These are phyloP conservation scores for Hedychridium roseum DNA, from an alignment of 2,888 invertebrate species.

Conservation along the genomic window DNA sequence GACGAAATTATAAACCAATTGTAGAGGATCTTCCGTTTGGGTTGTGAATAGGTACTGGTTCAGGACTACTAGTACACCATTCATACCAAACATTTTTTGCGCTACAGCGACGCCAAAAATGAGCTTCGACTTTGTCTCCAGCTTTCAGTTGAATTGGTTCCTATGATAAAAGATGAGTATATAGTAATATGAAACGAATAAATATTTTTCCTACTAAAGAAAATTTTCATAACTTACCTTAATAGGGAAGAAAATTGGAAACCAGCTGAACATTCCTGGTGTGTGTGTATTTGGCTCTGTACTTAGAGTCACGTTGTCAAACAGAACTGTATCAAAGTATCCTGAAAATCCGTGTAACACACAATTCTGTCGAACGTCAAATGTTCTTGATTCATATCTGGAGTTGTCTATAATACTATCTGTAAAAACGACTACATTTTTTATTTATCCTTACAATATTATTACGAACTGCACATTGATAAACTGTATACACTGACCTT, in stretches of 20 bases:
- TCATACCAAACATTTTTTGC: conserved; percentile 94
- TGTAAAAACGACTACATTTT: conserved; percentile 43
- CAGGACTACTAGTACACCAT: conserved; percentile 80
- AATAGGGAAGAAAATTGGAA: conserved; percentile 94
- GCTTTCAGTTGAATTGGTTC: conserved; percentile 77
- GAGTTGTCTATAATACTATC: conserved; percentile 72
- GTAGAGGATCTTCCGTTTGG: conserved; percentile 78
- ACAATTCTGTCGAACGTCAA: conserved; percentile 77
- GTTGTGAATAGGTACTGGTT: conserved; percentile 72
- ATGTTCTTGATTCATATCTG: conserved; percentile 74
- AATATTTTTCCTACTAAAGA: no score
- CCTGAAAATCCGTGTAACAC: conserved; percentile 95
- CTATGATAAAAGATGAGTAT: conserved; percentile 65
- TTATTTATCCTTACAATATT: background rate
- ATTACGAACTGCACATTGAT: background rate
- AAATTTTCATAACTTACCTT: conserved; percentile 67
- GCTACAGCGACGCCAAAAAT: conserved; percentile 87
- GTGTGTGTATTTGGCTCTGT: conserved; percentile 91
- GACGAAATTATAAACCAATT: conserved; percentile 68
- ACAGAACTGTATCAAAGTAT: conserved; percentile 90
- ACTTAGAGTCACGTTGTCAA: conserved; percentile 85
- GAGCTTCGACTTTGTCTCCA: conserved; percentile 77
- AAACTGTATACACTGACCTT: conserved; percentile 62
- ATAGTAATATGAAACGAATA: no score
- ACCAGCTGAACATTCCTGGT: conserved; percentile 96